These are phyloP conservation scores for Aphyosemion australe DNA, from an alignment of 2,113 vertebrate species.

Conservation along the genomic window DNA sequence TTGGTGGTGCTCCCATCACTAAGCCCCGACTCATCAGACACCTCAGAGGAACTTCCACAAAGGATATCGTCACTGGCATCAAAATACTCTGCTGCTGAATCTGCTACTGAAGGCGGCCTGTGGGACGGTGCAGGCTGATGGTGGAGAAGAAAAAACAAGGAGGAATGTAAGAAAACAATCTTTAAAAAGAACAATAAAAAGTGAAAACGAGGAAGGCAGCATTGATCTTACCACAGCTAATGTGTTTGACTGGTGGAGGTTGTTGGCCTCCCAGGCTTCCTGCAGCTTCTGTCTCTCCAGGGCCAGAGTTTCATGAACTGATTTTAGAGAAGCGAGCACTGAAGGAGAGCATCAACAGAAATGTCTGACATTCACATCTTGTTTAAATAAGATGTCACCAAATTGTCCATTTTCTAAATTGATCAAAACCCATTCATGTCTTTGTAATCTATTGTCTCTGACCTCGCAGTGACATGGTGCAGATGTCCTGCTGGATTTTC, in stretches of 20 bases:
- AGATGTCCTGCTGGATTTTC: constrained; percentile 90
- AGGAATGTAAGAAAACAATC: not conserved
- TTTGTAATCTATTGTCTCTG: not conserved
- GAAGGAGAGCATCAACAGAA: not conserved
- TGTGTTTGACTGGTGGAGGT: constrained; percentile 57
- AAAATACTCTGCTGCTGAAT: constrained; percentile 89
- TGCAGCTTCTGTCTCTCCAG: constrained; percentile 78
- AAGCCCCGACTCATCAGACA: constrained; percentile 86
- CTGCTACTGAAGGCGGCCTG: constrained; percentile 81
- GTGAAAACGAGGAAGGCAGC: rapidly evolving
- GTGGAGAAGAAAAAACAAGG: not conserved
- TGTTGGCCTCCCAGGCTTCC: constrained; percentile 68
- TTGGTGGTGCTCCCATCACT: constrained; percentile 86
- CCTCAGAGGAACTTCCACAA: constrained; percentile 86
- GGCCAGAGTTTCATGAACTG: constrained; percentile 74
- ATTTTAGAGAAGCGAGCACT: constrained; percentile 77
- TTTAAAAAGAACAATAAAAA: not conserved
- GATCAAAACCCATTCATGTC: too few species aligned
- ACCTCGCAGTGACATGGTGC: constrained; percentile 79
- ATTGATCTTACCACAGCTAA: constrained; percentile 63
- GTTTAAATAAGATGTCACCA: too few species aligned
- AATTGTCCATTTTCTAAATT: too few species aligned
- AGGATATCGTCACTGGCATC: constrained; percentile 88
- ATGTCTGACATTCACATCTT: not conserved
- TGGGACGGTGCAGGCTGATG: constrained; percentile 58